Base-by-base conservation (phyloP, 2,113 vertebrate genomes). In the Syrmaticus mikado region DNA sequence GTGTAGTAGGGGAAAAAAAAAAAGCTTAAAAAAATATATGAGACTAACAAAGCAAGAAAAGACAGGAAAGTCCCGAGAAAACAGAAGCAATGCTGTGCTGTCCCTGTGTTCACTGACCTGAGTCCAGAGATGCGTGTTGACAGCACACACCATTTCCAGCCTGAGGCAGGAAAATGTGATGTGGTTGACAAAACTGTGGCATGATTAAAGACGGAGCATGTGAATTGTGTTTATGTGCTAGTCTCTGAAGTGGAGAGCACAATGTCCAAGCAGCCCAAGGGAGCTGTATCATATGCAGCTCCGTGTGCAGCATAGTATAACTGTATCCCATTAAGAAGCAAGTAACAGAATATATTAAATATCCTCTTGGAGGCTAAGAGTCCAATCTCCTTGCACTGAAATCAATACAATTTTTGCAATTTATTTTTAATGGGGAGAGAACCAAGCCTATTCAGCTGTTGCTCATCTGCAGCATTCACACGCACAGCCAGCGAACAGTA, bases 141-240 rank as follows among this genome's bases (percentile, higher is more conserved):
- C 72, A 89, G 82, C 73, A 73, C 60, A 92, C 91, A 81, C 79
- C 1, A 0, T n/a, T n/a, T n/a, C n/a, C 66, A 72, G 91, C 94
- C 94, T 1, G 6, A 90, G 89, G 94, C 87, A 93, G 85, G 50
- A 95, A 95, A 95, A 97, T 95, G 77, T 94, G 96, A 95, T 94
- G 91, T 76, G 88, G 80, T 82, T 95, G 90, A 96, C 87, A 88
- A 97, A 97, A 96, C 85, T 90, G 91, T 93, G 93, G 94, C 92
- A 85, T 95, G 94, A 94, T 93, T 97, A 94, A 96, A 96, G 94
- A 91, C 55, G 88, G 93, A 94, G 91, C 95, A 93, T 87, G 91
- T 92, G 89, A 93, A 91, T 85, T 94, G 78, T 94, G 91, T 95
- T 96, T 94, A 90, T 90, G 87, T 93, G 75, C 85, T 68, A 78